Base-by-base conservation (phyloP, 1,140 invertebrate genomes). In the Drosophila chauvacae region DNA sequence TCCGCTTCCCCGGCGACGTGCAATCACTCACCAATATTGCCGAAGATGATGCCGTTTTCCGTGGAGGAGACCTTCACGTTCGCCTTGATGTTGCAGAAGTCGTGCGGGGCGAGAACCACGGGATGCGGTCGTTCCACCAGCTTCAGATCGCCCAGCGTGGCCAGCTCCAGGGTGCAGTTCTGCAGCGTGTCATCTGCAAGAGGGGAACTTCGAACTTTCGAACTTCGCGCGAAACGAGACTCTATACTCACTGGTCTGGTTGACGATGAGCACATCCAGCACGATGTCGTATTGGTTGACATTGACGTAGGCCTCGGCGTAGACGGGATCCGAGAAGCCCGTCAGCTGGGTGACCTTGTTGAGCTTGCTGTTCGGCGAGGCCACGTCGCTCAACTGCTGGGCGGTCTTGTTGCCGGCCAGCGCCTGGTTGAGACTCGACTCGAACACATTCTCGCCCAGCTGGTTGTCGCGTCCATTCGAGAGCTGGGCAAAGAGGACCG, bases 281-380 rank as follows among this genome's bases (percentile, higher is more conserved):
- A 98, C 97, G 87, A 99, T 99, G 87, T 99, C 98, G 93, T 99
- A 99, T 93, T 99, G 98, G 93, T 99, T 99, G 56, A 99, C 98
- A 93, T 99, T 97, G 0, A 99, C 98, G 91, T 99, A 98, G 23
- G 99, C 98, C 94, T 99, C 99, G 13, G 98, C 97, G 93, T 99
- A 99, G 44, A 99, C 98, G 0, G 99, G 98, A 94, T 99, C 99
- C 1, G 98, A 99, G 93, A 99, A 99, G 20, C 99, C 99, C n/a
- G 99, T 99, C 69, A 99, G 94, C 93, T 99, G 99, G n/a, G 98
- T 98, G 23, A 99, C 98, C 94, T 99, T 96, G 66, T 96, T 96
- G 44, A 97, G 92, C 88, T 96, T 96, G 71, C 93, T 95, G 2
- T 94, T 94, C 7, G 94, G 91, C 26, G 94, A 93, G 1, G 93